phyloP scores from a whole-genome alignment of 2,888 invertebrate genomes.

The Siphlonurus alternatus region DNA sequence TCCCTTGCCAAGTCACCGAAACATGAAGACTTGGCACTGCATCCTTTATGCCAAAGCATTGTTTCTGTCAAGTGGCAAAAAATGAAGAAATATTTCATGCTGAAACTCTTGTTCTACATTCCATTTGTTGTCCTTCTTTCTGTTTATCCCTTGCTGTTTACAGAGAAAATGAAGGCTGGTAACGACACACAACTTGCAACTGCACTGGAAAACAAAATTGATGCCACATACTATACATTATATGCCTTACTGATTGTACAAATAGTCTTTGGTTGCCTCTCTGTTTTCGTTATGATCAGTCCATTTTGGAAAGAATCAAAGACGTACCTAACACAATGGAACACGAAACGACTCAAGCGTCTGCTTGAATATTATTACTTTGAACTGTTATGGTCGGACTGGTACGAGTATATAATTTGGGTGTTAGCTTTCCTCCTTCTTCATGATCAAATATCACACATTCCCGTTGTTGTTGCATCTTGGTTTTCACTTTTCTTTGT shows the following conservation, averaged over 20 bases:
- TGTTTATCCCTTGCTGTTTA: not conserved
- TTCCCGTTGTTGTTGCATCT: not conserved
- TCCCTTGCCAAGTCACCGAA: not conserved
- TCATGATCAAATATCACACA: not conserved
- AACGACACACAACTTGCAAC: not conserved
- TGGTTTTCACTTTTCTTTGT: not conserved
- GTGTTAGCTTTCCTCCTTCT: not conserved
- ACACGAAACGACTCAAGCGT: not conserved
- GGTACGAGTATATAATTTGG: not conserved
- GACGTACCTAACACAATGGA: not conserved
- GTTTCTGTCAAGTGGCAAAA: slow-evolving; percentile 1
- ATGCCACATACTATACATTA: not conserved
- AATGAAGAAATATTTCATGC: not conserved
- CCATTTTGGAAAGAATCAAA: not conserved
- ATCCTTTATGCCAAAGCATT: not conserved
- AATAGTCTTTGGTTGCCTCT: not conserved
- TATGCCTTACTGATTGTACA: not conserved
- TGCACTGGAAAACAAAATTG: not conserved
- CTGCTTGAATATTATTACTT: not conserved
- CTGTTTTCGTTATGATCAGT: not conserved
- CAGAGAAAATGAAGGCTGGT: not conserved
- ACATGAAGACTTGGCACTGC: not conserved
- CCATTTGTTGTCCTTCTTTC: not conserved
- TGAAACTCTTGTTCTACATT: not conserved
- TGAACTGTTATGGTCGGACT: not conserved